phyloP scores from a whole-genome alignment of 2,113 vertebrate genomes.

The Thomomys bottae region DNA sequence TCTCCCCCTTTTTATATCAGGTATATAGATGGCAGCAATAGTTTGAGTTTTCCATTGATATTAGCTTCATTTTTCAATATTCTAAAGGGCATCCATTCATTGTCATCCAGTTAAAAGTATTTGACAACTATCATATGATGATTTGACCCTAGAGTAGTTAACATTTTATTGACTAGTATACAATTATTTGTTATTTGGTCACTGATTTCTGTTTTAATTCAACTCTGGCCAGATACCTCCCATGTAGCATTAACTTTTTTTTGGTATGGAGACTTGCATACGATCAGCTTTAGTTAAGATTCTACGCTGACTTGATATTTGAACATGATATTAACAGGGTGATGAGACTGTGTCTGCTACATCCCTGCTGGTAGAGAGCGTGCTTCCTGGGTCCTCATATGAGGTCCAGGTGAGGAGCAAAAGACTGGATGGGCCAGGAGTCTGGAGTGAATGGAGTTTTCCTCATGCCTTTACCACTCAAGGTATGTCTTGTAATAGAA shows the following conservation, averaged over 20 bases:
- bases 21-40: not conserved
- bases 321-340: slow-evolving; percentile 83
- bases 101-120: not conserved
- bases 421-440: slow-evolving; percentile 69
- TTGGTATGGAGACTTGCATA: not conserved
- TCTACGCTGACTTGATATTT: not conserved
- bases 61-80: not conserved
- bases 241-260: not conserved
- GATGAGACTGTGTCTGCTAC: slow-evolving; percentile 72
- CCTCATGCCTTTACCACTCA: slow-evolving; percentile 81
- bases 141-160: not conserved
- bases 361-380: slow-evolving; percentile 79
- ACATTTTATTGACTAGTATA: not conserved
- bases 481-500: slow-evolving; percentile 83
- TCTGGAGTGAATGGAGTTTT: slow-evolving; percentile 95
- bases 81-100: not conserved
- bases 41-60: not conserved
- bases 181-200: not conserved
- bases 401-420: slow-evolving; percentile 88
- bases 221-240: not conserved
- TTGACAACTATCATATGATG: not conserved
- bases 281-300: not conserved
- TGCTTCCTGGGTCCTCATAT: slow-evolving; percentile 84
- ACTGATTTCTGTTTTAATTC: slow-evolving; percentile 7
- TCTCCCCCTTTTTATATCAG: not conserved